These are phyloP conservation scores for Nipponia nippon DNA, from an alignment of 2,113 vertebrate species.

Conservation along the genomic window DNA sequence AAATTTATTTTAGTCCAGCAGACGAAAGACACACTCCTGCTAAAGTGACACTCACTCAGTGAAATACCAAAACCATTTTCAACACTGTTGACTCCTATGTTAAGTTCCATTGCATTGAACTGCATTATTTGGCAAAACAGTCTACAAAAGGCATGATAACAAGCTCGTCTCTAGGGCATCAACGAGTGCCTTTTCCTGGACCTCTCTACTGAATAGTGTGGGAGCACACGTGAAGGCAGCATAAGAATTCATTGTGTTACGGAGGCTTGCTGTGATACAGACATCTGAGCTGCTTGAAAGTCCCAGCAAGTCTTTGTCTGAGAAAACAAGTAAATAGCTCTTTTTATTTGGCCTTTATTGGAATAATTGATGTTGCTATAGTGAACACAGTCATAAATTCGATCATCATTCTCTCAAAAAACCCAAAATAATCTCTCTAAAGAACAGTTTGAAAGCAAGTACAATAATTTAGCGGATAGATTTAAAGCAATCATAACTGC, in stretches of 20 bases:
- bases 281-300: slow-evolving; percentile 16
- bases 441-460: not conserved
- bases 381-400: slow-evolving; percentile 14
- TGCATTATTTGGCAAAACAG: not conserved
- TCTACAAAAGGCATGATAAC: not conserved
- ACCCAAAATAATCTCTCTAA: slow-evolving; percentile 11
- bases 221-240: not conserved
- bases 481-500: not conserved
- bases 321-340: slow-evolving; percentile 57
- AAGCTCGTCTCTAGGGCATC: not conserved
- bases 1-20: not conserved
- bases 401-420: slow-evolving; percentile 3
- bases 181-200: not conserved
- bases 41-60: not conserved
- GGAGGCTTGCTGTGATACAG: not conserved
- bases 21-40: not conserved
- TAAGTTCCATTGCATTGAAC: not conserved
- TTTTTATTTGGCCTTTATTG: slow-evolving; percentile 44
- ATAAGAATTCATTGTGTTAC: not conserved
- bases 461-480: not conserved
- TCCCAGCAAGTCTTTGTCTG: slow-evolving; percentile 30
- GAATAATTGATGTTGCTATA: slow-evolving; percentile 50
- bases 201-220: not conserved
- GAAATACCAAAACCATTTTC: not conserved
- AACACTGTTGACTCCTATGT: not conserved